These are phyloP conservation scores for Sardina pilchardus DNA, from an alignment of 2,113 vertebrate genomes.

Conservation along the genomic window DNA sequence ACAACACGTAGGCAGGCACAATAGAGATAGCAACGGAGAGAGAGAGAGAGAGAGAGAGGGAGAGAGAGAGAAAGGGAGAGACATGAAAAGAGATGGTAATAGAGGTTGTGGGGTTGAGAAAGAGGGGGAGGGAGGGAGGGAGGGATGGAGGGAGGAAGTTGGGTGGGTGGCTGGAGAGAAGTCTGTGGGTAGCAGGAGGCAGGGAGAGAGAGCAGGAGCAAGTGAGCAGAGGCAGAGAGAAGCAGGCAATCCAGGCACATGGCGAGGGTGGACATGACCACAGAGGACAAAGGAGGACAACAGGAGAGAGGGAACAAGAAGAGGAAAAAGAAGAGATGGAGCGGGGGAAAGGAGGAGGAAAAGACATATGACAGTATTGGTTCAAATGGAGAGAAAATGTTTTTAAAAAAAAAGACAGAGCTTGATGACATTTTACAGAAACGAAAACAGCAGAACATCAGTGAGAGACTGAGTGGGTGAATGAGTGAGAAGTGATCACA, in stretches of 20 bases:
- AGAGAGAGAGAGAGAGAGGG: background rate
- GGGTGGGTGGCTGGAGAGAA: slow-evolving; percentile 60
- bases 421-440: background rate
- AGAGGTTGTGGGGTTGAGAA: background rate
- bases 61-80: background rate
- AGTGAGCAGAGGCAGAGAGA: slow-evolving; percentile 42
- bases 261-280: background rate
- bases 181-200: slow-evolving; percentile 42
- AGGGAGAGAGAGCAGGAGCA: slow-evolving; percentile 59
- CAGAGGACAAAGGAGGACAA: background rate
- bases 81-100: background rate
- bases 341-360: slow-evolving; percentile 22
- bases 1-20: slow-evolving; percentile 29
- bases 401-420: too few relatives aligned
- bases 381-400: slow-evolving; percentile 1
- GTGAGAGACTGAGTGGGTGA: background rate
- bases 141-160: slow-evolving; percentile 41
- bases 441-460: background rate
- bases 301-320: slow-evolving; percentile 59
- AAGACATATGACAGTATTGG: background rate
- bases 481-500: background rate
- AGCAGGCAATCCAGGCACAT: background rate
- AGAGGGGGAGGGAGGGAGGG: slow-evolving; percentile 11
- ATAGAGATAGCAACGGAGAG: background rate
- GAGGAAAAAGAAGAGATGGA: slow-evolving; percentile 68